Conservation (phyloP, 1,140 invertebrate genomes). For the Theocolax elegans region DNA sequence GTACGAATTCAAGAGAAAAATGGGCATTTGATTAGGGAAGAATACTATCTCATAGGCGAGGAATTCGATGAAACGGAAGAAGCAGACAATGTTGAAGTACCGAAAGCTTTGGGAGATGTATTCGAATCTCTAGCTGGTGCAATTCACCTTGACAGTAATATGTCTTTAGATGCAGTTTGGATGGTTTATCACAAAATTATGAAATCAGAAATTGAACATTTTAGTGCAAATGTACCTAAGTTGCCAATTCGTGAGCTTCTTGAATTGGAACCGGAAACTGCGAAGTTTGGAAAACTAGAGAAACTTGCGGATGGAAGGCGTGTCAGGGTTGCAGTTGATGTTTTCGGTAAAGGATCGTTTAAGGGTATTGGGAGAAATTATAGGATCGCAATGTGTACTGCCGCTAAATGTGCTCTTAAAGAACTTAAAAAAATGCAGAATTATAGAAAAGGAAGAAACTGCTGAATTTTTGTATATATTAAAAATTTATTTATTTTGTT, state of each 20-base stretch:
- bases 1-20: conserved; percentile 94
- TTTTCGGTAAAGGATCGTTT: conserved; percentile 95
- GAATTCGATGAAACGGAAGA: too few relatives aligned
- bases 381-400: conserved; percentile 98
- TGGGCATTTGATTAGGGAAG: conserved; percentile 87
- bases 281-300: conserved; percentile 97
- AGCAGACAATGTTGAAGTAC: conserved; percentile 98
- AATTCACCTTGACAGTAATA: conserved; percentile 90
- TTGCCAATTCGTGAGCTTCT: conserved; percentile 96
- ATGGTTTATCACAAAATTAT: conserved; percentile 94
- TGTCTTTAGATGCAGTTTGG: conserved; percentile 97
- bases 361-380: conserved; percentile 98
- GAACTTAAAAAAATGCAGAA: conserved; percentile 71
- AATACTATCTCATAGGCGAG: too few relatives aligned
- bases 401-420: conserved; percentile 94
- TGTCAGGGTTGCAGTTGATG: conserved; percentile 92
- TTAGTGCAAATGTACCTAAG: conserved; percentile 96
- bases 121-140: too few relatives aligned
- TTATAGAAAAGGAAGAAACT: conserved; percentile 22
- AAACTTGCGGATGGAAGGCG: conserved; percentile 86
- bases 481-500: too few relatives aligned
- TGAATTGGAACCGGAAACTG: conserved; percentile 96
- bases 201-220: conserved; percentile 95
- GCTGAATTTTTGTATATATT: neutral
- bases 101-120: conserved; percentile 99